phyloP scores from a whole-genome alignment of 2,888 invertebrate genomes.

The Protodeltote pygarga region DNA sequence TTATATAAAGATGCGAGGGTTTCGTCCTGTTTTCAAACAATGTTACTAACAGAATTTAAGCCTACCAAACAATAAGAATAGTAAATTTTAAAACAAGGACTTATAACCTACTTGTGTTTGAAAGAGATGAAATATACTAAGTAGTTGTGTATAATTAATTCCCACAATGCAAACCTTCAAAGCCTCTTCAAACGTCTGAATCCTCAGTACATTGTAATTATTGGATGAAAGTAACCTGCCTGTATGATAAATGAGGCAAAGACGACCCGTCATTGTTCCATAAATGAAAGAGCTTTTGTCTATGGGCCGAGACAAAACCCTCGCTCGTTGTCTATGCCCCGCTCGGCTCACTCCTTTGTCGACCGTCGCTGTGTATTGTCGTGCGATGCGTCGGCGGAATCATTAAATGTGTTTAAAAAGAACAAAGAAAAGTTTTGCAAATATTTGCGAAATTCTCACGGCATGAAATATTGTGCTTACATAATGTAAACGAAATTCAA shows the following conservation, averaged over 20 bases:
- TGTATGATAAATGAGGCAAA: constrained; percentile 85
- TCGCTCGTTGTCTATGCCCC: constrained; percentile 78
- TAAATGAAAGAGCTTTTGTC: constrained; percentile 84
- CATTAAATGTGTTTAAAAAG: constrained; percentile 72
- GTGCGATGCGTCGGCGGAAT: constrained; percentile 71
- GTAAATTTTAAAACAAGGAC: constrained; percentile 33
- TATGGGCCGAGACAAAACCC: constrained; percentile 79
- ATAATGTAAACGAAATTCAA: constrained; percentile 38
- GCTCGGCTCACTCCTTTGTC: constrained; percentile 78
- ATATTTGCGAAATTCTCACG: constrained; percentile 78
- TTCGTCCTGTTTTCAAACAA: constrained; percentile 11
- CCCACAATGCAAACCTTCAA: constrained; percentile 62
- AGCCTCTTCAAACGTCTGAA: constrained; percentile 61
- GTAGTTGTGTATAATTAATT: constrained; percentile 76
- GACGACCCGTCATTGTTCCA: constrained; percentile 78
- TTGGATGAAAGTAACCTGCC: constrained; percentile 84
- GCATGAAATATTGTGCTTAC: constrained; percentile 33
- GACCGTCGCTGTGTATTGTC: constrained; percentile 73
- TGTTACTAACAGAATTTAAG: constrained; percentile 3
- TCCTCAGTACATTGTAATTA: constrained; percentile 81
- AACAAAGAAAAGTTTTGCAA: constrained; percentile 69
- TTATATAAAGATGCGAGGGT: too few species aligned
- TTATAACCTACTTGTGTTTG: constrained; percentile 58
- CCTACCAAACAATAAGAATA: constrained; percentile 14
- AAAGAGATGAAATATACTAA: constrained; percentile 65